Evolutionary conservation across 1,140 invertebrate genomes (phyloP), one percentile per base, ranked within the genome.

Genomic region (Theocolax elegans): DNA sequence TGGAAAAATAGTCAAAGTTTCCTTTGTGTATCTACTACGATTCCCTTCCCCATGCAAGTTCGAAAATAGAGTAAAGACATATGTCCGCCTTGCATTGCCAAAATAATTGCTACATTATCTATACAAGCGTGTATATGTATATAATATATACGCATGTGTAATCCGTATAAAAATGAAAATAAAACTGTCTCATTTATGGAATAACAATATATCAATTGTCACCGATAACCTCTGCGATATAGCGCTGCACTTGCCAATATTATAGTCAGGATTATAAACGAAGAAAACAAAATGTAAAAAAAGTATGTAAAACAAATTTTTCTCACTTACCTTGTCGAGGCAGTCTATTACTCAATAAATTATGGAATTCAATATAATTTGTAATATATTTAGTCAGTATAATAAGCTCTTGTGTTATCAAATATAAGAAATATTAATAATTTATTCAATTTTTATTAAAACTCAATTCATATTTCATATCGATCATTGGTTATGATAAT

Each of bases 161-260:
- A 64, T 48, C 49, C 29, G 67, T 46, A 64, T 56, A 62, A 59
- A 15, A 44, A 44, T 17, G 42, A 58, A 58, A 63, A 63, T n/a
- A n/a, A 35, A 3, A 17, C 49, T 35, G 23, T 69, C 67, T 62
- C 58, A 64, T 58, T 62, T 64, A 70, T 48, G 13, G 27, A 56
- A 42, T 64, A 70, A 64, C 25, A 46, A 51, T 56, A 70, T 64
- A 60, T 56, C 38, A 70, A 46, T 63, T 64, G 49, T 56, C 59
- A 58, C 59, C 27, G 35, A 70, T 70, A 70, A 70, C 48, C 67
- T 64, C 21, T 70, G 60, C 67, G 67, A 70, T 70, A 31, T 70
- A 70, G 59, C 60, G 67, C 51, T 64, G 67, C 67, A 70, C 67
- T 64, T 70, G 60, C 67, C 59, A 70, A 60, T 70, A 70, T 70